phyloP scores from a whole-genome alignment of 30 jellyfish, hydroid and myxozoan species.

The Calvadosia cruxmelitensis region DNA sequence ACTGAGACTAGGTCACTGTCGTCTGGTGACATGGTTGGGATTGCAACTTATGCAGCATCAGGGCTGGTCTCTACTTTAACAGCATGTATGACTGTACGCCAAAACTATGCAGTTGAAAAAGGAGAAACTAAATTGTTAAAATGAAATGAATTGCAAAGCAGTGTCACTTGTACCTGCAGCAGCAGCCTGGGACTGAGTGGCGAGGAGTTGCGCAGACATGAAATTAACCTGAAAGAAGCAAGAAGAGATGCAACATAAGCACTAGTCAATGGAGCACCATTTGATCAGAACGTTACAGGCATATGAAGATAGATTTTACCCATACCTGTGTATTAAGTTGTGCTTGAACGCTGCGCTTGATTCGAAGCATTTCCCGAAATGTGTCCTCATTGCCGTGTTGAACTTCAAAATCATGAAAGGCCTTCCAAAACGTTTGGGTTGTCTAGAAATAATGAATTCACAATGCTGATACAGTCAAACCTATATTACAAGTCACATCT shows the following conservation, averaged over 20 bases:
- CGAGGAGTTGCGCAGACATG: constrained; percentile 91
- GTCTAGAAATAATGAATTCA: constrained; percentile 10
- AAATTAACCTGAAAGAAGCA: constrained; percentile 37
- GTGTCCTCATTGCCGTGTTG: constrained; percentile 97
- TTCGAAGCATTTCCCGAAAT: constrained; percentile 89
- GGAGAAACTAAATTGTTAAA: too few relatives aligned
- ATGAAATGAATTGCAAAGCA: too few relatives aligned
- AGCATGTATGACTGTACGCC: too few relatives aligned
- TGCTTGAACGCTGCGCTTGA: constrained; percentile 92
- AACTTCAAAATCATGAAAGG: constrained; percentile 97
- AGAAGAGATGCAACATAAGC: not conserved
- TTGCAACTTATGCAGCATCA: too few relatives aligned
- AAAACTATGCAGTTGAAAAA: too few relatives aligned
- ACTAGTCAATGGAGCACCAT: not conserved
- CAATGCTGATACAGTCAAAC: not conserved
- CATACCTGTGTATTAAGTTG: constrained; percentile 79
- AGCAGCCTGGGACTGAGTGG: constrained; percentile 53
- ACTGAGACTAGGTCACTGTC: too few relatives aligned
- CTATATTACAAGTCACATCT: not conserved
- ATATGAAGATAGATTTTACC: not conserved
- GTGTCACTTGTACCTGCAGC: constrained; percentile 24
- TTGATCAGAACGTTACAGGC: not conserved
- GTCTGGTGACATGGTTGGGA: too few relatives aligned
- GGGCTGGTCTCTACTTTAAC: too few relatives aligned
- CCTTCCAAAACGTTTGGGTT: constrained; percentile 67